These are phyloP conservation scores for Arothron firmamentum DNA, from an alignment of 2,113 vertebrate species.

Conservation along the genomic window DNA sequence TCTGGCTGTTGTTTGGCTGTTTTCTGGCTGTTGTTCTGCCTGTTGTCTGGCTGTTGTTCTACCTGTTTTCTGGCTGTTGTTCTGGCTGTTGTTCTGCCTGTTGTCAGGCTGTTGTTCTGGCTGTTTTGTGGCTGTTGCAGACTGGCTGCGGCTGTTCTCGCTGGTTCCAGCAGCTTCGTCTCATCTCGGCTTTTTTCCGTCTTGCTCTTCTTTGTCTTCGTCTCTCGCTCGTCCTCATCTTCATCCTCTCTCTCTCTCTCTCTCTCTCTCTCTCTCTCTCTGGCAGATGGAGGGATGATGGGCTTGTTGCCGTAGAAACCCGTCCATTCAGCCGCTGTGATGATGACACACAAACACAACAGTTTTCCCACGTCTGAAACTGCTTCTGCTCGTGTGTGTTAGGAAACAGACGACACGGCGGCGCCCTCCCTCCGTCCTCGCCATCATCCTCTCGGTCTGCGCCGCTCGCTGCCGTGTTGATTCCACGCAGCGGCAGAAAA, in stretches of 20 bases:
- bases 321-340: constrained; percentile 85
- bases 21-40: too few species aligned
- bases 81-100: too few species aligned
- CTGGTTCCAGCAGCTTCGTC: constrained; percentile 18
- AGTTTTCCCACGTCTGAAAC: constrained; percentile 87
- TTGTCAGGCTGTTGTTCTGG: too few species aligned
- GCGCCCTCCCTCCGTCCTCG: constrained; percentile 17
- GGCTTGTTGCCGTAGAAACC: constrained; percentile 97
- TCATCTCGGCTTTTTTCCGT: constrained; percentile 16
- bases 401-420: constrained; percentile 80
- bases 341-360: constrained; percentile 87
- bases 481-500: constrained; percentile 46
- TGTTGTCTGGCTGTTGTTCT: too few species aligned
- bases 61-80: too few species aligned
- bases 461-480: constrained; percentile 43
- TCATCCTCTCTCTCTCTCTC: constrained; percentile 25
- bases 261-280: constrained; percentile 35
- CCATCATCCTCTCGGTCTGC: constrained; percentile 41
- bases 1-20: too few species aligned
- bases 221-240: constrained; percentile 35
- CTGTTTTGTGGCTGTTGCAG: background rate
- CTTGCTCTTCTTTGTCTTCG: constrained; percentile 32
- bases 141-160: background rate
- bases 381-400: constrained; percentile 88
- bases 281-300: constrained; percentile 84